Evolutionary conservation across 2,113 vertebrate species (phyloP), one percentile per base, ranked within the genome.

Genomic region (Ariopsis seemanni): DNA sequence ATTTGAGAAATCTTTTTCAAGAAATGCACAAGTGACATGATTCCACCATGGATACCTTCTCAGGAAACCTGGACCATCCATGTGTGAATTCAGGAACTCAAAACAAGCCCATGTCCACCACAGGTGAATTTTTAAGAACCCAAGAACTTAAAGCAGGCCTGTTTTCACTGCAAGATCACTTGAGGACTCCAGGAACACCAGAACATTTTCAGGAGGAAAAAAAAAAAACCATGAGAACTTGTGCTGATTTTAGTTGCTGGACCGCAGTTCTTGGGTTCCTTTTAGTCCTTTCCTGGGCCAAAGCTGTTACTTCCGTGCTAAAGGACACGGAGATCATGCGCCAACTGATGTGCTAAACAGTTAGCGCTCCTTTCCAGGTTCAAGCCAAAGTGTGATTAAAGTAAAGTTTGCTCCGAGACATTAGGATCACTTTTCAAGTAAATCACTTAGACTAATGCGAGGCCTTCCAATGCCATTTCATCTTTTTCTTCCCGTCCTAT

Each of bases 401-500:
- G 86, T 15, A 67, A 67, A 65, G 85, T 57, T 80, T 42, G 50
- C 62, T 67, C 1, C 42, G 67, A 87, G 72, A 90, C 89, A 88
- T 87, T 85, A 85, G 69, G 48, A 72, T 82, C 83, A 60, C 75
- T 84, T 63, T 82, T 42, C 80, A 57, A 90, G 72, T 86, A 86
- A 85, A 87, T 89, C 85, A 85, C 84, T 88, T 74, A 74, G 87
- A 88, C 77, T 88, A 88, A 91, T 87, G 86, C 42, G n/a, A 78
- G 25, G 82, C 87, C 62, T 71, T 77, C 60, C 53, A 71, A 86
- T 2, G 53, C 86, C 55, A 85, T 55, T 88, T 84, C 81, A 84
- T 88, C 86, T 88, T 89, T 88, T 69, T 53, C 75, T 55, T 78
- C 55, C 85, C 6, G 30, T 78, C 86, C 84, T 82, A 77, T 4